Conservation (phyloP, 2,797 vertebrate genomes). For the Cynodonichthys magdalenae region DNA sequence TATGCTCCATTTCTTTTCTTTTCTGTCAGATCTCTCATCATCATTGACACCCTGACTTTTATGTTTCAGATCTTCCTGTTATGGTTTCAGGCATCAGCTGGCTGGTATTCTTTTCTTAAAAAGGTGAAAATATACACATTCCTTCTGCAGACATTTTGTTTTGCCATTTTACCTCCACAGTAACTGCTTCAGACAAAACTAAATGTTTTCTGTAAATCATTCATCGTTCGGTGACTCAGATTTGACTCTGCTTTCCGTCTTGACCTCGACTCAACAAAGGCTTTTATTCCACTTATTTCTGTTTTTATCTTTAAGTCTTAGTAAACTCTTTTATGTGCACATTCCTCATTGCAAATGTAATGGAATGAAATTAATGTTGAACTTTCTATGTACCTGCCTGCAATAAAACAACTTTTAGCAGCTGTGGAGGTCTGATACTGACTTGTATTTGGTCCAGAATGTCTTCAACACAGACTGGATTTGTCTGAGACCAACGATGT, state of each 20-base stretch:
- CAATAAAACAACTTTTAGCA: no score
- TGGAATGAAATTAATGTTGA: not conserved
- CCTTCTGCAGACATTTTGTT: not conserved
- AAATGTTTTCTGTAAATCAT: not conserved
- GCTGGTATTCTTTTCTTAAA: not conserved
- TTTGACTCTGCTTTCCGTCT: not conserved
- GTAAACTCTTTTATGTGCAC: no score
- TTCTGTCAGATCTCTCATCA: not conserved
- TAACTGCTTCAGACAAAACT: not conserved
- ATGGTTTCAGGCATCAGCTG: not conserved
- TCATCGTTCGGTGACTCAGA: not conserved
- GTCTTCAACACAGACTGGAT: not conserved
- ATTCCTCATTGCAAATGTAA: not conserved
- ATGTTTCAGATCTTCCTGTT: not conserved
- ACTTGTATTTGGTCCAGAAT: constrained; percentile 33
- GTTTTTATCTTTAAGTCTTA: not conserved
- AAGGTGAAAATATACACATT: not conserved
- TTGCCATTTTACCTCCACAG: not conserved
- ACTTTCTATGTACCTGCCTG: no score
- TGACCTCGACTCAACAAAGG: not conserved
- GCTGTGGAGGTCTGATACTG: not conserved
- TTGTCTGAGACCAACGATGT: constrained; percentile 61
- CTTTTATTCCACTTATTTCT: not conserved
- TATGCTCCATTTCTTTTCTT: not conserved
- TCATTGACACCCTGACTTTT: constrained; percentile 1